Conservation (phyloP, 64 coral and sea anemone species). For the Pocillopora verrucosa region DNA sequence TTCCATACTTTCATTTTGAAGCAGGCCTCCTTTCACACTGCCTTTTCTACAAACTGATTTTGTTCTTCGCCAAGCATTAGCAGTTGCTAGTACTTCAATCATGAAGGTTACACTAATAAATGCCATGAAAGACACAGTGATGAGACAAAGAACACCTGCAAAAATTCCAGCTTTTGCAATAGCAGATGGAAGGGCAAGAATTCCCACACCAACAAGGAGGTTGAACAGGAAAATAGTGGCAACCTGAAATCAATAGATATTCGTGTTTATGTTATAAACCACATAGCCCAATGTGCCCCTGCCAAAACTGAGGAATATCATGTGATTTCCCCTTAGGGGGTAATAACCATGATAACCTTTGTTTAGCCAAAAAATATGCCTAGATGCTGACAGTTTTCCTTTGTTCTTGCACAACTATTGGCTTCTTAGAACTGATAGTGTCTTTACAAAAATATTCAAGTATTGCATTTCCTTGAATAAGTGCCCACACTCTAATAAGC, state of each 20-base stretch:
- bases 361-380: too few relatives aligned
- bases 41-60: conserved; percentile 25
- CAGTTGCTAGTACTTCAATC: conserved; percentile 81
- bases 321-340: too few relatives aligned
- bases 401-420: too few relatives aligned
- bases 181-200: conserved; percentile 75
- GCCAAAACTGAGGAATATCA: neutral
- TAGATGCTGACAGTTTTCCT: too few relatives aligned
- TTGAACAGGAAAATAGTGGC: conserved; percentile 85
- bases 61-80: conserved; percentile 78
- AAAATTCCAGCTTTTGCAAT: conserved; percentile 83
- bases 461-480: too few relatives aligned
- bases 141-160: conserved; percentile 58
- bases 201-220: conserved; percentile 81
- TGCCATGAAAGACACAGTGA: conserved; percentile 74
- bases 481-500: too few relatives aligned
- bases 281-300: neutral
- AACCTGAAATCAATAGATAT: conserved; percentile 59
- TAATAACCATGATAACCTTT: too few relatives aligned
- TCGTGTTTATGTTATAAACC: neutral
- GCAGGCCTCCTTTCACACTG: neutral
- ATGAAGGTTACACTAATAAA: conserved; percentile 77
- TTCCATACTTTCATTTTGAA: conserved; percentile 33
- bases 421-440: too few relatives aligned
- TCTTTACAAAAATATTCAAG: too few relatives aligned